These are phyloP conservation scores for Drepana arcuata DNA, from an alignment of 1,140 invertebrate genomes.

Conservation along the genomic window DNA sequence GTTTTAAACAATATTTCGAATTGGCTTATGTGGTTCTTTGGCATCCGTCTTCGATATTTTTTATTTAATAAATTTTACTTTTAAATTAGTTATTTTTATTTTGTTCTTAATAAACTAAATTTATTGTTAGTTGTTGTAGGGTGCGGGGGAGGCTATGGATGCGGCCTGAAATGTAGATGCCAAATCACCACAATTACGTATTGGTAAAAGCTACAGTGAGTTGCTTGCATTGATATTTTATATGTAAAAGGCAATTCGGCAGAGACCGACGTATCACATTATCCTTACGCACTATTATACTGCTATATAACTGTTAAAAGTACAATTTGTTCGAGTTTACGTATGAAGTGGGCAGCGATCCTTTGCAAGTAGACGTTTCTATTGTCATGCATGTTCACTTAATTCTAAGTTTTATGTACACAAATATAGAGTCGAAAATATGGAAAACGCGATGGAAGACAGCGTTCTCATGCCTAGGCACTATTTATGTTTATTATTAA, in stretches of 20 bases:
- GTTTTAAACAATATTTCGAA: conserved; percentile 35
- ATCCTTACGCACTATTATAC: conserved; percentile 29
- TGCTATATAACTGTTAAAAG: conserved; percentile 9
- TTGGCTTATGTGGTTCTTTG: conserved; percentile 5
- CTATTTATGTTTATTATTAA: conserved; percentile 37
- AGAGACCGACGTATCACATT: conserved; percentile 40
- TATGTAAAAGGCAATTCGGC: conserved; percentile 30
- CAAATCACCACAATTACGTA: too few relatives aligned
- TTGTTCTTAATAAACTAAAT: too few relatives aligned
- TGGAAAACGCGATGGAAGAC: conserved; percentile 65
- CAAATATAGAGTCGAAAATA: conserved; percentile 31
- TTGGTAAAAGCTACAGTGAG: too few relatives aligned
- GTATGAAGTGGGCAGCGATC: conserved; percentile 42
- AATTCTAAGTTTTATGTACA: conserved; percentile 37
- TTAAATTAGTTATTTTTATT: too few relatives aligned
- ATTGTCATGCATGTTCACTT: conserved; percentile 54
- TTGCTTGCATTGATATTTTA: conserved; percentile 40
- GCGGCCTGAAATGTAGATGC: too few relatives aligned
- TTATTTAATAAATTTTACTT: not conserved
- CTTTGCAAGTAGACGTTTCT: conserved; percentile 26
- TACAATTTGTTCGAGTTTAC: conserved; percentile 47
- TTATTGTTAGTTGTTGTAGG: too few relatives aligned
- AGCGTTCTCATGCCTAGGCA: conserved; percentile 45
- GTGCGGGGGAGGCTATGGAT: too few relatives aligned
- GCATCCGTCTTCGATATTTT: not conserved